phyloP scores from a whole-genome alignment of 2,888 invertebrate species.

The Drosophila diplacantha region DNA sequence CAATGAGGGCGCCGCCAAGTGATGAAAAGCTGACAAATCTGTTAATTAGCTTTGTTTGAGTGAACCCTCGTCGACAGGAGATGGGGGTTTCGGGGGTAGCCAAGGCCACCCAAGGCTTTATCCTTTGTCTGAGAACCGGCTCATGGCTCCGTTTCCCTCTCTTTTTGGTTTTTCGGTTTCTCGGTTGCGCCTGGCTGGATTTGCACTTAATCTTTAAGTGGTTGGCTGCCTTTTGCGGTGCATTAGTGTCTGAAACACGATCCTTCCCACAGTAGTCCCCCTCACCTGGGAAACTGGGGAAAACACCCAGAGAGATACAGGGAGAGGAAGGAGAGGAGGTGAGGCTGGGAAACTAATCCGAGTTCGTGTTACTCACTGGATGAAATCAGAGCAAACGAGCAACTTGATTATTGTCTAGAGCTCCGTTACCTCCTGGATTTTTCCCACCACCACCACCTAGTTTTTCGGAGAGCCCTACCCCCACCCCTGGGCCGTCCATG shows the following conservation, averaged over 20 bases:
- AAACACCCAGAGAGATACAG: neutral
- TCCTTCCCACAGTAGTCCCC: neutral
- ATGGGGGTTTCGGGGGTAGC: neutral
- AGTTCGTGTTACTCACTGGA: slow-evolving; percentile 62
- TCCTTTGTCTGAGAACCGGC: slow-evolving; percentile 28
- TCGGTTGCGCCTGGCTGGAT: slow-evolving; percentile 63
- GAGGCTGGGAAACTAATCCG: slow-evolving; percentile 57
- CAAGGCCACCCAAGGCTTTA: slow-evolving; percentile 30
- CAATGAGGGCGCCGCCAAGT: slow-evolving; percentile 49
- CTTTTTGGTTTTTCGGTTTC: slow-evolving; percentile 27
- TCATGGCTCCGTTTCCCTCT: slow-evolving; percentile 5
- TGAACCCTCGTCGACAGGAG: slow-evolving; percentile 42
- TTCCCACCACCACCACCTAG: neutral
- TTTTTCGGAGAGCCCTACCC: slow-evolving; percentile 10
- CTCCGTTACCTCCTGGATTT: slow-evolving; percentile 9
- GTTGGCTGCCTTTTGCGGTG: slow-evolving; percentile 66
- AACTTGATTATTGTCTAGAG: slow-evolving; percentile 64
- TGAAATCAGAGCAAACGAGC: slow-evolving; percentile 59
- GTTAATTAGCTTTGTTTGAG: slow-evolving; percentile 73
- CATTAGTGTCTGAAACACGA: slow-evolving; percentile 48
- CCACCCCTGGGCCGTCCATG: neutral
- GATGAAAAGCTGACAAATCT: slow-evolving; percentile 73
- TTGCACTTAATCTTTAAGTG: slow-evolving; percentile 71
- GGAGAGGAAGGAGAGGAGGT: neutral
- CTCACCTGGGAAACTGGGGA: slow-evolving; percentile 8